phyloP scores from a whole-genome alignment of 2,888 invertebrate genomes.

The Pyrgus malvae region DNA sequence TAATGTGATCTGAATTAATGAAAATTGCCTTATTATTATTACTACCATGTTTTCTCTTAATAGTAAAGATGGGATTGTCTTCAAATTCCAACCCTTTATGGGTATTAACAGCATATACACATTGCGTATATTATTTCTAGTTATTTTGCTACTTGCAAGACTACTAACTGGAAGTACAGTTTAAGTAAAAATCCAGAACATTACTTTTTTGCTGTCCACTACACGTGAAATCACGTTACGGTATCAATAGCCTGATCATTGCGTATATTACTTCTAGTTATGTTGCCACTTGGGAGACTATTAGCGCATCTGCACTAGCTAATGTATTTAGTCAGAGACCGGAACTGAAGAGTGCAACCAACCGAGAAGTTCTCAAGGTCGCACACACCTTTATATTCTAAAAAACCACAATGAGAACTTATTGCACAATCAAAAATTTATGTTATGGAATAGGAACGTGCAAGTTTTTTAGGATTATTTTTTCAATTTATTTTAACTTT shows the following conservation, averaged over 20 bases:
- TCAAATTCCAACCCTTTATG: too few species aligned
- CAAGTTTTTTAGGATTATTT: too few species aligned
- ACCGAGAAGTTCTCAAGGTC: conserved; percentile 65
- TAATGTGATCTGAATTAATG: conserved; percentile 33
- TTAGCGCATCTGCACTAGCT: conserved; percentile 53
- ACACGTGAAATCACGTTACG: too few species aligned
- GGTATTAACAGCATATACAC: too few species aligned
- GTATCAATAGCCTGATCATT: background rate
- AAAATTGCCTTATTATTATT: conserved; percentile 18
- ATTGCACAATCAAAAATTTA: background rate
- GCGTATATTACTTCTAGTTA: too few species aligned
- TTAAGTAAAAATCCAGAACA: too few species aligned
- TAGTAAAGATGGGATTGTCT: background rate
- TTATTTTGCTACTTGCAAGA: too few species aligned
- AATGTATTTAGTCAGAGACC: conserved; percentile 44
- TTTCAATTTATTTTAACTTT: too few species aligned
- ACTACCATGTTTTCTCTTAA: conserved; percentile 18
- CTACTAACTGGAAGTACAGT: too few species aligned
- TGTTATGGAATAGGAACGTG: too few species aligned
- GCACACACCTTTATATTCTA: conserved; percentile 44
- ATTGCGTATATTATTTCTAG: too few species aligned
- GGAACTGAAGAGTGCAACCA: conserved; percentile 63
- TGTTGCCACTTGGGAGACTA: conserved; percentile 38
- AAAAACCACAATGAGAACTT: background rate
- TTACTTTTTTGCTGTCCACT: too few species aligned